phyloP scores from a whole-genome alignment of 2,888 invertebrate species.

The Tolmerus cingulatus region DNA sequence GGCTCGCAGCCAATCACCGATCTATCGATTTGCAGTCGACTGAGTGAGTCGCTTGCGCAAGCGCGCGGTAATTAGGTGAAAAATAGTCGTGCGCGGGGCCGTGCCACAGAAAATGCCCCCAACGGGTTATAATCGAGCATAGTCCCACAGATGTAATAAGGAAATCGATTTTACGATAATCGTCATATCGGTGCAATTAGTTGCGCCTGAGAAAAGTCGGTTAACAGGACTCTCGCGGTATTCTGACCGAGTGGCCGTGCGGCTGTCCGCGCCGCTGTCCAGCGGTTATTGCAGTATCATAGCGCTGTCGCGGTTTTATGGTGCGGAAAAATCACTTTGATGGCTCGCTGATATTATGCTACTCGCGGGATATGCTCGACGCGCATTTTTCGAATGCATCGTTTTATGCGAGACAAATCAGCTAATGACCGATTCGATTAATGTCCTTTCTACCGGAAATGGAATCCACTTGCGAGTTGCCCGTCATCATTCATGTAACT shows the following conservation, averaged over 20 bases:
- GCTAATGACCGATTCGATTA: not conserved
- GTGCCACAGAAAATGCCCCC: not conserved
- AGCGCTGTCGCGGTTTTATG: not conserved
- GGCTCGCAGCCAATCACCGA: not conserved
- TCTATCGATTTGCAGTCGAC: not conserved
- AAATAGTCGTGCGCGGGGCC: not conserved
- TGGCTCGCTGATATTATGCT: not conserved
- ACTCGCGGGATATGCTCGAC: not conserved
- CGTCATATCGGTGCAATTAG: conserved; percentile 12
- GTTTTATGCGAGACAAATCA: not conserved
- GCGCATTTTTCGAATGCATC: not conserved
- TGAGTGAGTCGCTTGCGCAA: conserved; percentile 21
- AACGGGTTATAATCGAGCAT: conserved; percentile 13
- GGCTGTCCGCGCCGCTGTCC: not conserved
- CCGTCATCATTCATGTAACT: not conserved
- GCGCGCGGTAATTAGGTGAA: conserved; percentile 11
- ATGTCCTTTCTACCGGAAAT: not conserved
- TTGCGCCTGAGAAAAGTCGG: conserved; percentile 19
- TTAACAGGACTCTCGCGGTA: conserved; percentile 9
- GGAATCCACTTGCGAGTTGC: not conserved
- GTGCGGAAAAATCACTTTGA: not conserved
- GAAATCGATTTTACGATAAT: conserved; percentile 26
- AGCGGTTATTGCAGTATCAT: not conserved
- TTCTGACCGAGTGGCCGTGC: not conserved
- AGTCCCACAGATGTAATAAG: conserved; percentile 21